Evolutionary conservation across 2,888 invertebrate genomes (phyloP), one percentile per base, ranked within the genome.

Genomic region (Cataglyphis altisquamis): DNA sequence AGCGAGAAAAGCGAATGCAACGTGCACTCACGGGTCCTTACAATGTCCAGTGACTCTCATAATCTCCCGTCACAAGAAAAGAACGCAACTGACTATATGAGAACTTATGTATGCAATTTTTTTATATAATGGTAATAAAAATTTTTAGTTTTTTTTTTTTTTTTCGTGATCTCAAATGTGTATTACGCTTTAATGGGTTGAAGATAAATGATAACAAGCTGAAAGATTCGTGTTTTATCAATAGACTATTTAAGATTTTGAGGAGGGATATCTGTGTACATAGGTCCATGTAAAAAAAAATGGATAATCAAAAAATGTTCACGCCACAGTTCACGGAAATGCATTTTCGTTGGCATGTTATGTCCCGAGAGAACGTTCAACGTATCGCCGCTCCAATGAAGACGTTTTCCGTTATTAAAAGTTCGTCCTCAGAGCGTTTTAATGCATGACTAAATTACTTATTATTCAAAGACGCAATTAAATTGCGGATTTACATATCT

Each of bases 391-490:
- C 18, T 62, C 81, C 66, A 87, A 87, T 78, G 41, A 72, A 60
- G 83, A 57, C 74, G 63, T 73, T 83, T 88, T 82, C 67, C 80
- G 82, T 85, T 83, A 82, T 57, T 87, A 85, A 82, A 87, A 90
- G 82, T 88, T 84, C 67, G 45, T 72, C 82, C 73, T 52, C 78
- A 62, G 41, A 68, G 83, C 63, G 82, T 87, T 86, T 88, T 81
- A 75, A 84, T 74, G 78, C 83, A 85, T 82, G 74, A 83, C 84
- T 72, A 81, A 86, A 85, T 83, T 78, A 85, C 83, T 88, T 88
- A 85, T 87, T 89, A 90, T 90, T 86, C 90, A 89, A 80, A 73
- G 75, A 32, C 81, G 88, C 89, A 89, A 90, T 90, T 90, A 90
- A 90, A 89, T 89, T 88, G 82, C 80, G 78, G 83, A 90, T 90